These are phyloP conservation scores for Acanthosepion esculentum DNA, from an alignment of 2,888 invertebrate species.

Conservation along the genomic window DNA sequence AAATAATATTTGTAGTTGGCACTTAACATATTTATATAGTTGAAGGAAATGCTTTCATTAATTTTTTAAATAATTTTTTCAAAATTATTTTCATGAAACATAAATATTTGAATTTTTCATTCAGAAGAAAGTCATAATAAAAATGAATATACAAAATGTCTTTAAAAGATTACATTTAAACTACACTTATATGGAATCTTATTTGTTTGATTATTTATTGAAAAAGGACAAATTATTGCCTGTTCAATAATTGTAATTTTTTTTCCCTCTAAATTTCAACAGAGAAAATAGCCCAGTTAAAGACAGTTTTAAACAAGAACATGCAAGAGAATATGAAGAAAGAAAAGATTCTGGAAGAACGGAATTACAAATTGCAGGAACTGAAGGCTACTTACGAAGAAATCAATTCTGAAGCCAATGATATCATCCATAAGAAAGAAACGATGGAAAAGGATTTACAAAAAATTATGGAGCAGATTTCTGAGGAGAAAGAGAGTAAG, in stretches of 20 bases:
- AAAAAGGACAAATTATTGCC: no score
- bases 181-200: no score
- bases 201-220: no score
- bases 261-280: not conserved
- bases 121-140: no score
- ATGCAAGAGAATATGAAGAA: not conserved
- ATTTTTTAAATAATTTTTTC: no score
- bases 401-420: constrained; percentile 2
- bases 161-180: no score
- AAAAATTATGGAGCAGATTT: not conserved
- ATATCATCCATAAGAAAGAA: constrained; percentile 35
- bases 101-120: no score
- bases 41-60: no score
- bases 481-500: not conserved
- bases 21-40: no score
- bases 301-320: not conserved
- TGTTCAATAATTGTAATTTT: not conserved
- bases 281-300: not conserved
- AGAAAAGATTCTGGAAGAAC: not conserved
- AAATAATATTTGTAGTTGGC: no score
- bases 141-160: no score
- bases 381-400: not conserved
- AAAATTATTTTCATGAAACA: no score
- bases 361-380: not conserved
- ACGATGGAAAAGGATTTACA: not conserved